Conservation (phyloP, 2,797 vertebrate species). For the Merluccius polli region DNA sequence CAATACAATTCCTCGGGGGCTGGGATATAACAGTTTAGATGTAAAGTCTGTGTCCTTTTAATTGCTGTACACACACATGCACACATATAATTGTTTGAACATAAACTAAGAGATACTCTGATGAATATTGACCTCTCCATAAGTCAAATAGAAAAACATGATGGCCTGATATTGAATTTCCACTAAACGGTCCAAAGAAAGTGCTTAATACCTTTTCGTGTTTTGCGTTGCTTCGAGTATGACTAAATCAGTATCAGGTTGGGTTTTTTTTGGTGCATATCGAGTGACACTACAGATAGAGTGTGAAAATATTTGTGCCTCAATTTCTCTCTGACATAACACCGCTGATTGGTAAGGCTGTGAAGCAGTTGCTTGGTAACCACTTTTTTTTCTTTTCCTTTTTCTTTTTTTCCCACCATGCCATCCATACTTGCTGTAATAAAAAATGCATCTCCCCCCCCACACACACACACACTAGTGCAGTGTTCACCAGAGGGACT, state of each 20-base stretch:
- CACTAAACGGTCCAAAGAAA: too few relatives aligned
- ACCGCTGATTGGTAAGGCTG: constrained; percentile 61
- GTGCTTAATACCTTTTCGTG: background rate
- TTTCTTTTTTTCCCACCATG: constrained; percentile 34
- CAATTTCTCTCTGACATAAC: constrained; percentile 47
- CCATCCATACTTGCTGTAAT: constrained; percentile 70
- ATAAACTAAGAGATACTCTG: background rate
- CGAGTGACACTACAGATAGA: constrained; percentile 41
- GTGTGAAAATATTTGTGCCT: constrained; percentile 50
- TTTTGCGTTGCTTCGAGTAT: background rate
- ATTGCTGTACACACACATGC: background rate
- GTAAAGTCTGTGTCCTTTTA: too few relatives aligned
- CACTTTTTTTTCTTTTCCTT: constrained; percentile 41
- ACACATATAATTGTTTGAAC: background rate
- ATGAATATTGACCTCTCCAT: too few relatives aligned
- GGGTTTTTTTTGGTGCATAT: constrained; percentile 6
- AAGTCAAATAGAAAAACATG: too few relatives aligned
- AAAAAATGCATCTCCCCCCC: constrained; percentile 67
- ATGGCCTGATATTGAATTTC: too few relatives aligned
- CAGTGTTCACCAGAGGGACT: background rate
- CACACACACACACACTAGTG: too few relatives aligned
- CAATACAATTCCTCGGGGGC: background rate
- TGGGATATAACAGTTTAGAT: background rate
- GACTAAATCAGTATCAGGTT: constrained; percentile 15
- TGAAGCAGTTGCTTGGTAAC: constrained; percentile 78